Evolutionary conservation across 2,888 invertebrate species (phyloP), one percentile per base, ranked within the genome.

Genomic region (Chloromyia formosa): DNA sequence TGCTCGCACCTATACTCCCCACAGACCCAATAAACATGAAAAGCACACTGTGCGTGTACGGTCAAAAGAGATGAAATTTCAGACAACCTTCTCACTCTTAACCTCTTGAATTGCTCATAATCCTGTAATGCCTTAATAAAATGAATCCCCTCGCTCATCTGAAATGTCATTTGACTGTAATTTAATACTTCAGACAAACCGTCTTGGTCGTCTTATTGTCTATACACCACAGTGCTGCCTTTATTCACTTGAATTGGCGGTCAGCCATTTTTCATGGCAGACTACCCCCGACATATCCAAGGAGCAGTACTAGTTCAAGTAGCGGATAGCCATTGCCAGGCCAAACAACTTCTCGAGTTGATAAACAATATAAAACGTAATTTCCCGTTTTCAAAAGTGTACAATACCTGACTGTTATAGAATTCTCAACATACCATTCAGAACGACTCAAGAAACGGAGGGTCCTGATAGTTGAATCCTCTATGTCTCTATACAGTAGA

Each of bases 101-200:
- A 49, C 49, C 49, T 49, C 49, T 10, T 12, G 12, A n/a, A 49
- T 60, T 23, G 60, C n/a, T 22, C 12, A 23, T 60, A 22, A 60
- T 23, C 60, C 60, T 12, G 60, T 23, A 60, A 60, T 23, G 22
- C 60, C 60, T 20, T 60, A 60, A 60, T 60, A 22, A 60, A 60
- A 23, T 60, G 23, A 23, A 60, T 23, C 23, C 27, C 20, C 23
- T n/a, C 12, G 18, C 16, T 56, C 56, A 16, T 10, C 14, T 23
- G 60, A 60, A 60, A 60, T 60, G 23, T 23, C 60, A 23, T 60
- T 22, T 14, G 1, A n/a, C 23, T 23, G 60, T 60, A 60, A 60
- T 60, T 60, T 60, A 60, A 60, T 60, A 60, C 60, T 60, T 23
- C 27, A 35, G 23, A 22, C 14, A 60, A 14, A 60, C 7, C 60